Evolutionary conservation across 2,888 invertebrate species (phyloP), one percentile per base, ranked within the genome.

Genomic region (Rhingia campestris): DNA sequence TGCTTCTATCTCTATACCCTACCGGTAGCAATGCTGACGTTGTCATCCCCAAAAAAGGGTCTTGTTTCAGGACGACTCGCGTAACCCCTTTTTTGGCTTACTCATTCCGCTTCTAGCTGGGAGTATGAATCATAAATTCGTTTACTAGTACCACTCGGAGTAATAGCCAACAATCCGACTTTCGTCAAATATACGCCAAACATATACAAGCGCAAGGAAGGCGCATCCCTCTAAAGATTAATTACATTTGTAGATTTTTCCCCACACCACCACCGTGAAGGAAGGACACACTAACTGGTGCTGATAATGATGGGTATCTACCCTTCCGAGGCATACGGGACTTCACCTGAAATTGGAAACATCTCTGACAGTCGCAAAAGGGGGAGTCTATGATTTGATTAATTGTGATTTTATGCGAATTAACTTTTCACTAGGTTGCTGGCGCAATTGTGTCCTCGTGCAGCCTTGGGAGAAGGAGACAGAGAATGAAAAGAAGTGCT

Each of bases 371-470:
- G 39, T 47, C 45, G 10, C 35, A 54, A 56, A 33, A n/a, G 56
- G 59, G 43, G 45, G 2, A 53, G 66, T 79, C 79, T 74, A 69
- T 82, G 82, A 79, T 82, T 82, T 82, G 82, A 82, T 82, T 82
- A 82, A 82, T 82, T 82, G 79, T 82, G 82, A 82, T 82, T 82
- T 82, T 82, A 82, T 82, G 73, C 82, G 79, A 74, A 79, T 79
- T 79, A 79, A 79, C 77, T 77, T 69, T 72, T 67, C 81, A 53
- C 49, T 58, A 58, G 63, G 30, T 47, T 53, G 66, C 43, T 32
- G 12, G 66, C 37, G 14, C 47, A 30, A 37, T 33, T 12, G 37
- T 54, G n/a, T 35, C 22, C 10, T n/a, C 12, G 41, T 41, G 41
- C 10, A 30, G 30, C 49, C 30, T 49, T 32, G 32, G 5, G 35